phyloP scores from a whole-genome alignment of 92 coral and sea anemone genomes.

The Siderastrea siderea region DNA sequence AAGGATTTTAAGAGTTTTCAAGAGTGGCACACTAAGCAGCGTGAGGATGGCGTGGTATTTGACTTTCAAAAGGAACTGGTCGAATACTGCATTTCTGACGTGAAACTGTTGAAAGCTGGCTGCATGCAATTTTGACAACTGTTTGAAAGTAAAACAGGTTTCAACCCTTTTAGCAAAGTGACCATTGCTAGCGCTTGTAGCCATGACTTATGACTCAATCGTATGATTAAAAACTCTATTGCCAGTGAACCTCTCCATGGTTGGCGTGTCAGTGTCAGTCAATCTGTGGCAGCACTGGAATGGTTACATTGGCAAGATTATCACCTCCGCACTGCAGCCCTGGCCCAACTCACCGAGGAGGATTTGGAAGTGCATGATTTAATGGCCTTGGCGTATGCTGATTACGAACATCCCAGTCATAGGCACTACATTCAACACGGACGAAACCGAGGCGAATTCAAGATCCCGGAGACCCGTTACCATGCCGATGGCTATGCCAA shows the following conservation, averaged over 20 bases:
- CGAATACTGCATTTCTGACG: conserved; percentile 44
- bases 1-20: neutral
- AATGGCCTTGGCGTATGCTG: neutral
- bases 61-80: conserved; percentile 22
- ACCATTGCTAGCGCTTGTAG: conserved; percentile 33
- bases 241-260: conserved; percentile 10
- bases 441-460: neutral
- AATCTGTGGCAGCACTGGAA: neutral
- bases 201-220: neutral
- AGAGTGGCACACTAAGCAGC: conserved; percentile 2
- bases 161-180: conserved; percentile 34
- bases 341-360: too few relatives aligned
- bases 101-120: conserved; percentile 22
- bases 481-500: too few relatives aligned
- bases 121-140: neutral
- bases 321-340: neutral
- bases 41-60: neutral
- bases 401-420: neutral
- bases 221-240: neutral
- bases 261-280: neutral
- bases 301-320: neutral
- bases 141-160: neutral
- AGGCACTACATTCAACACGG: neutral
- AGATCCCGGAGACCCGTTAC: neutral
- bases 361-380: neutral